Base-by-base conservation (phyloP, 2,888 invertebrate species). In the Amiota minor region DNA sequence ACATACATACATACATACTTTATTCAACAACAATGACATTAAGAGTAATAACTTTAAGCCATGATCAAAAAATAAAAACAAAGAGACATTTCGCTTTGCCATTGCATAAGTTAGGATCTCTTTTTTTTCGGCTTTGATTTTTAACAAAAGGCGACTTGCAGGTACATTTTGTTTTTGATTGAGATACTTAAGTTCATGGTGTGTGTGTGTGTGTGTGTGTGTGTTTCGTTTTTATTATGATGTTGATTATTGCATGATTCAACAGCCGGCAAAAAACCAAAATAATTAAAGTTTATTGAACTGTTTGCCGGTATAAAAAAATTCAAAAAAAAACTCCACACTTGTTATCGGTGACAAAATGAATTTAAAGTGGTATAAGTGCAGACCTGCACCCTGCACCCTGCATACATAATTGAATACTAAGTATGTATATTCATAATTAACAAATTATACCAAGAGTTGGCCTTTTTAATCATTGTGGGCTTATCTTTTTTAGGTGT, bases 161-260 rank as follows among this genome's bases (percentile, higher is more conserved):
- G 67, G 20, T 67, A 68, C 23, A 23, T 68, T 68, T 62, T 62
- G 1, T 62, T 1, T 35, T 62, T 59, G n/a, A 11, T 62, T 53
- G 59, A 16, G 59, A 59, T 59, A 59, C 18, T 59, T 59, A 59
- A 59, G 59, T 20, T 53, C 49, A 65, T 68, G 53, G 49, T 9
- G 20, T 2, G 45, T 14, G 11, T 18, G 16, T 68, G 67, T 53
- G 35, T 35, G 35, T 6, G 35, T 35, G 2, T 35, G 35, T 35
- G 1, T 23, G 3, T 23, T 2, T 23, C 3, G 23, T 23, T 2
- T 23, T 1, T 23, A 35, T 35, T 35, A 35, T 35, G 35, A 35
- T 35, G 50, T 53, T 53, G 53, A 53, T 68, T 50, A 16, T 18
- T n/a, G 50, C 50, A 68, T 68, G 67, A 68, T 47, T 68, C 67